phyloP scores from a whole-genome alignment of 2,797 vertebrate species.

The Hydrolagus colliei region DNA sequence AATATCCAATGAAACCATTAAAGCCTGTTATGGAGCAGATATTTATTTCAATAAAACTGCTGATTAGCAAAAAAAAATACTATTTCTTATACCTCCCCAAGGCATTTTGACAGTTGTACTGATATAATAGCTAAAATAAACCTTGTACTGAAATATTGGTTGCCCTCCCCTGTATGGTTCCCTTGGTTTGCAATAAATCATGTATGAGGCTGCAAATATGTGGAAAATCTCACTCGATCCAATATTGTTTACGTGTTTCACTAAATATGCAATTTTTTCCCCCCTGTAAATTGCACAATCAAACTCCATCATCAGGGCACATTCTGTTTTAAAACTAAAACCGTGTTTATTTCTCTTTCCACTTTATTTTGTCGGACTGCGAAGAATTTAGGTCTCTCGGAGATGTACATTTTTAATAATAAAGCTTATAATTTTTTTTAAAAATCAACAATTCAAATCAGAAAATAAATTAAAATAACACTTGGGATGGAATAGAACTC shows the following conservation, averaged over 20 bases:
- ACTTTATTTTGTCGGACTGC: not conserved
- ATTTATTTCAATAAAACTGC: constrained; percentile 25
- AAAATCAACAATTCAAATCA: too few species aligned
- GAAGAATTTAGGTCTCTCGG: constrained; percentile 17
- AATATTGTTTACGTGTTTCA: constrained; percentile 15
- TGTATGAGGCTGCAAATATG: constrained; percentile 8
- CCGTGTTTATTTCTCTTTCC: not conserved
- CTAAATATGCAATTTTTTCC: constrained; percentile 24
- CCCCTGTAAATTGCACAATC: constrained; percentile 14
- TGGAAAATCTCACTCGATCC: constrained; percentile 12
- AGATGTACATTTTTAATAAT: constrained; percentile 8
- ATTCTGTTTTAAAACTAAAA: not conserved
- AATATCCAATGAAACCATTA: not conserved
- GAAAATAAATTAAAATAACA: not conserved
- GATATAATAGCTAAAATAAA: constrained; percentile 19
- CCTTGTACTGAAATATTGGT: constrained; percentile 17
- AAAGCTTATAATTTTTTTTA: constrained; percentile 9
- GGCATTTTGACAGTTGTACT: constrained; percentile 22
- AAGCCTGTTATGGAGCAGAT: not conserved
- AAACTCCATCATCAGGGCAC: not conserved
- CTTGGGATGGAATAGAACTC: not conserved
- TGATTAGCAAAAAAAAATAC: constrained; percentile 5
- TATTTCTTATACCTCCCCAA: not conserved
- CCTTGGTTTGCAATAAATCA: constrained; percentile 23
- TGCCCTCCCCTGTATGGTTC: not conserved